A percentile compares a stretch with the other conserved stretches of the same genome.
phyloP scores from a whole-genome alignment of 2,888 invertebrate species.

The Plagodis dolabraria region DNA sequence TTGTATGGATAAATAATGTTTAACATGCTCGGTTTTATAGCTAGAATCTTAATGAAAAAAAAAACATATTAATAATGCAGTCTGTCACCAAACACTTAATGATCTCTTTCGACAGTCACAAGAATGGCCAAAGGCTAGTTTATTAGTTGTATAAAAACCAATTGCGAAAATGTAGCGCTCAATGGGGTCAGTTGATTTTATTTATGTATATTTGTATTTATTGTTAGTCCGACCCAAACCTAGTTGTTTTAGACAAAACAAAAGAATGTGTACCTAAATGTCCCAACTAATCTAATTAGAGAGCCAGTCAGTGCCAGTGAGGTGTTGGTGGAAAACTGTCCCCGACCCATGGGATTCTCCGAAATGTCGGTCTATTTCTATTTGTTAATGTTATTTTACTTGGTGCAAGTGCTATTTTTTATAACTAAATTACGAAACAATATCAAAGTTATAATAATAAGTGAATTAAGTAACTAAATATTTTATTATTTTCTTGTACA shows the following conservation, averaged over 20 bases:
- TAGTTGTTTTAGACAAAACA: constrained; percentile 50
- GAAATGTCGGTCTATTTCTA: constrained; percentile 41
- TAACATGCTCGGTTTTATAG: too few relatives aligned
- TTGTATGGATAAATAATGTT: background rate
- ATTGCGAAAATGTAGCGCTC: too few relatives aligned
- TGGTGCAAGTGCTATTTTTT: background rate
- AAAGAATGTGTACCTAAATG: constrained; percentile 66
- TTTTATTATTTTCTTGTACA: too few relatives aligned
- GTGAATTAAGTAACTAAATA: background rate
- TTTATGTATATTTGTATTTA: background rate
- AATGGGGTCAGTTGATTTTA: too few relatives aligned
- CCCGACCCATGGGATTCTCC: constrained; percentile 35
- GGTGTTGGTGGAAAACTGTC: constrained; percentile 39
- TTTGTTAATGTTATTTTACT: constrained; percentile 41
- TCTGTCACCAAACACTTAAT: too few relatives aligned
- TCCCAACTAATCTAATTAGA: constrained; percentile 76
- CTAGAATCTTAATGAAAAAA: too few relatives aligned
- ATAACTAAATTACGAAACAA: too few relatives aligned
- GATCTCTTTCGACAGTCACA: too few relatives aligned
- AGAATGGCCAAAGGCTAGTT: too few relatives aligned
- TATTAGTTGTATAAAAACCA: too few relatives aligned
- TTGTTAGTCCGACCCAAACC: constrained; percentile 5
- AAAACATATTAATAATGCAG: too few relatives aligned
- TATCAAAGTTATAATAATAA: too few relatives aligned
- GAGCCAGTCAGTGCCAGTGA: constrained; percentile 32